Conservation (phyloP, 2,113 vertebrate species). For the Lutjanus erythropterus region DNA sequence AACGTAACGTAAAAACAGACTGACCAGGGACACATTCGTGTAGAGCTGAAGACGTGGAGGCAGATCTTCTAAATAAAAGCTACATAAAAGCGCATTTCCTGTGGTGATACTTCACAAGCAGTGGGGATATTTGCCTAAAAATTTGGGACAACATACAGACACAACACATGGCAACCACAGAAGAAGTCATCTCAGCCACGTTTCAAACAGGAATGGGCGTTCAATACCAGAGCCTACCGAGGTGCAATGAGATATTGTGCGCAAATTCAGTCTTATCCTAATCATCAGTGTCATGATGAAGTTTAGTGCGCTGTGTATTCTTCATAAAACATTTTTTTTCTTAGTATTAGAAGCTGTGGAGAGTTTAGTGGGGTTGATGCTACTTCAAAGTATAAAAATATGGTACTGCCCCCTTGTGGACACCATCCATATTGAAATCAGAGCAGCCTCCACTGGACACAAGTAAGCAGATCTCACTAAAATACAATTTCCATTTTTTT, state of each 20-base stretch:
- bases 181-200: conserved; percentile 6
- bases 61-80: conserved; percentile 18
- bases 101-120: conserved; percentile 9
- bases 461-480: conserved; percentile 13
- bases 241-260: not conserved
- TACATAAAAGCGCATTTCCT: conserved; percentile 25
- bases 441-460: not conserved
- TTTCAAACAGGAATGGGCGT: not conserved
- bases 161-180: conserved; percentile 12
- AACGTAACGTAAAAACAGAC: conserved; percentile 20
- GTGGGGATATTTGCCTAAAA: not conserved
- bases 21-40: conserved; percentile 2
- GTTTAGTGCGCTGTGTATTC: not conserved
- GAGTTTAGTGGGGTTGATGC: not conserved
- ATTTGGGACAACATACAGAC: conserved; percentile 1
- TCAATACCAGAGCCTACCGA: not conserved
- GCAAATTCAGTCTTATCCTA: not conserved
- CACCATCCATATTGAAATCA: not conserved
- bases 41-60: not conserved
- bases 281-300: not conserved
- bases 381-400: not conserved
- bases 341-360: not conserved
- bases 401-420: not conserved
- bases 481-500: conserved; percentile 46
- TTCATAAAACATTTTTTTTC: not conserved